phyloP scores from a whole-genome alignment of 2,888 invertebrate species.

The Allacma fusca region DNA sequence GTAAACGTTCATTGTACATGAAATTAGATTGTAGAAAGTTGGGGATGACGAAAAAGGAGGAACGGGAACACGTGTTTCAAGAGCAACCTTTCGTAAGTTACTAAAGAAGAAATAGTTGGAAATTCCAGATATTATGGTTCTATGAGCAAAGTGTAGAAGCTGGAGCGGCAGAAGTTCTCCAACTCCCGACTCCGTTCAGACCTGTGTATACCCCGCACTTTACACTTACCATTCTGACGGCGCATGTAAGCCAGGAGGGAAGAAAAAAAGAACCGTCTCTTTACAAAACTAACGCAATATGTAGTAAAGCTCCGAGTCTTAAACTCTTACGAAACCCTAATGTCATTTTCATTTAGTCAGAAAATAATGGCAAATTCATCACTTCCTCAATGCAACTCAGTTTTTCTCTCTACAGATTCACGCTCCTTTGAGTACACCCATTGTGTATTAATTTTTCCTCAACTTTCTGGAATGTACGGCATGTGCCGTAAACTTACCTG shows the following conservation, averaged over 20 bases:
- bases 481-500: background rate
- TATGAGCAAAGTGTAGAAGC: background rate
- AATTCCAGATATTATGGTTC: conserved; percentile 13
- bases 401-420: conserved; percentile 10
- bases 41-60: conserved; percentile 18
- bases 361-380: conserved; percentile 24
- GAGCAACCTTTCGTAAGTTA: conserved; percentile 32
- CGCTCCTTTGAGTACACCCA: conserved; percentile 12
- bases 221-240: background rate
- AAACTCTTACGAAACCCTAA: conserved; percentile 16
- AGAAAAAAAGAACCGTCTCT: background rate
- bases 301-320: conserved; percentile 9
- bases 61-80: conserved; percentile 28
- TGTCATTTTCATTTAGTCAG: conserved; percentile 23
- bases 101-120: conserved; percentile 13
- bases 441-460: conserved; percentile 7
- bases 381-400: conserved; percentile 16
- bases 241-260: conserved; percentile 5
- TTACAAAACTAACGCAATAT: background rate
- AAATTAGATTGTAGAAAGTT: conserved; percentile 11
- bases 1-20: conserved; percentile 8
- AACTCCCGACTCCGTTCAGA: background rate
- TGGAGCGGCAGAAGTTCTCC: background rate
- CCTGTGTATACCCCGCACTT: background rate
- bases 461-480: background rate